Percentiles rank a stretch among this genome's conserved stretches.
Conservation (phyloP, 2,113 vertebrate species). For the Aviceda subcristata region DNA sequence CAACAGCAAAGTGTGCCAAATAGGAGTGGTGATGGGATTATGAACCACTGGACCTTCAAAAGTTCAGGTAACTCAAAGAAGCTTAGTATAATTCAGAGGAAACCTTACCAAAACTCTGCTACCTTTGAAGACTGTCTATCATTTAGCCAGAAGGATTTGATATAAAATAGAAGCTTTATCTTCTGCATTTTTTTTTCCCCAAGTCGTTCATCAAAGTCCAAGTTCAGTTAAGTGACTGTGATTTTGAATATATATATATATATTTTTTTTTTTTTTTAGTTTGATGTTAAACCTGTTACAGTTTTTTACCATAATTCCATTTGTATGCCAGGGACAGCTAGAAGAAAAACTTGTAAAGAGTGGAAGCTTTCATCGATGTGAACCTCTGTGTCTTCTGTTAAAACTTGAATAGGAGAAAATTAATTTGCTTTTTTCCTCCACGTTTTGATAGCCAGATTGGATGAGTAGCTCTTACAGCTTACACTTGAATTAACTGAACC, state of each 20-base stretch:
- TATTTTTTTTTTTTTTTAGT: neutral
- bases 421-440: neutral
- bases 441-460: neutral
- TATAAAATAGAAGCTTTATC: neutral
- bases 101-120: neutral
- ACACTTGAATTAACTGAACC: neutral
- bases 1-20: neutral
- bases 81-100: neutral
- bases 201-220: neutral
- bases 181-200: neutral
- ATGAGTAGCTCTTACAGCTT: neutral
- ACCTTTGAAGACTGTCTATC: neutral
- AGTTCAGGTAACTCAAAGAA: neutral
- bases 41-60: neutral
- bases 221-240: neutral
- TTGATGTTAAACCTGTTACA: neutral
- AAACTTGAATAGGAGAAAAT: conserved; percentile 8
- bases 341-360: neutral
- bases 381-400: neutral
- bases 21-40: neutral
- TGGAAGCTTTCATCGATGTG: neutral
- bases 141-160: neutral
- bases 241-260: too few species aligned
- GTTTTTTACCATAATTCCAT: neutral
- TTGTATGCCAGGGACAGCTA: neutral